Evolutionary conservation across 2,888 invertebrate species (phyloP).

Genomic region (Rhabditoides inermis): DNA sequence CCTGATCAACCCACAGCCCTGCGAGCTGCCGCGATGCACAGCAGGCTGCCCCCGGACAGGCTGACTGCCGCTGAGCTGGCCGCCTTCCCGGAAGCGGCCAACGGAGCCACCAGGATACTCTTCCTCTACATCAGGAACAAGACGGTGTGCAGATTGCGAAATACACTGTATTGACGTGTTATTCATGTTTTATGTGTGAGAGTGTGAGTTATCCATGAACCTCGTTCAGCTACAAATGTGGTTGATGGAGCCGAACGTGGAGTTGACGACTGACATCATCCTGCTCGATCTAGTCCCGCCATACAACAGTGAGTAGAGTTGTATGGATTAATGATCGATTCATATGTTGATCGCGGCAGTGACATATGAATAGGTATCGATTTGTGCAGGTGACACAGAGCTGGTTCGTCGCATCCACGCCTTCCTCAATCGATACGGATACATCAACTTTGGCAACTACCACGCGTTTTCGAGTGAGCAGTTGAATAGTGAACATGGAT

Average conservation of each 20-base stretch:
- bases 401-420: constrained; percentile 72
- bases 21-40: constrained; percentile 26
- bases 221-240: constrained; percentile 62
- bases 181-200: background rate
- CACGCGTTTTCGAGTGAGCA: constrained; percentile 50
- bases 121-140: constrained; percentile 38
- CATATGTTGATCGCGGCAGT: background rate
- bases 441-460: constrained; percentile 83
- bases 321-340: background rate
- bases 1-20: constrained; percentile 26
- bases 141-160: constrained; percentile 17
- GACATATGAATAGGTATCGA: background rate
- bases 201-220: background rate
- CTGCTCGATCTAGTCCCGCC: constrained; percentile 75
- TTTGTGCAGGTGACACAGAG: background rate
- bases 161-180: background rate
- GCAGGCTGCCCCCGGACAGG: constrained; percentile 37
- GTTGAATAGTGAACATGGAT: constrained; percentile 2
- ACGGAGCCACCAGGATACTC: constrained; percentile 11
- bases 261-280: constrained; percentile 73
- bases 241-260: constrained; percentile 87
- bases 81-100: constrained; percentile 32
- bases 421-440: constrained; percentile 87
- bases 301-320: constrained; percentile 62
- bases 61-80: constrained; percentile 34